Evolutionary conservation across 2,888 invertebrate genomes (phyloP), one percentile per base, ranked within the genome.

Genomic region (Drosophila hamatofila): DNA sequence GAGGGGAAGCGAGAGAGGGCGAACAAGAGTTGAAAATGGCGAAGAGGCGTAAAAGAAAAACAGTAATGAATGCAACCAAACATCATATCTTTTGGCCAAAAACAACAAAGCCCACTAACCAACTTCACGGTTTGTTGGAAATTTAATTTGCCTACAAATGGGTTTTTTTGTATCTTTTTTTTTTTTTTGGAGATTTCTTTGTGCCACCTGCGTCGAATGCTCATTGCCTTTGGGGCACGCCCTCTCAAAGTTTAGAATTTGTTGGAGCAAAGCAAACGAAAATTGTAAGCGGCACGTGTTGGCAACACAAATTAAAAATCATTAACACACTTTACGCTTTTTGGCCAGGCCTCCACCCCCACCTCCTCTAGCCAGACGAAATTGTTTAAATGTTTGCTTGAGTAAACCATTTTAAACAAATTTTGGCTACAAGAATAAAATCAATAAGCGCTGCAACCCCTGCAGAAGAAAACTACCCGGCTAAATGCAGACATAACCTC

Each of bases 71-170:
- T 42, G 48, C 41, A 56, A n/a, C 56, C 33, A 2, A 23, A 56
- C 16, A 2, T 30, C 56, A 67, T 73, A 55, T 72, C 41, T 62
- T 41, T 54, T 27, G 41, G 46, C 41, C 35, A 71, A 72, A 72
- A 42, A 61, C 55, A 78, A 70, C 52, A 63, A 59, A 75, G 60
- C 79, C 80, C 74, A 85, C 72, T 87, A 84, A 75, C 82, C 76
- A 79, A 86, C 90, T 88, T 89, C 89, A 89, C 81, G 91, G 63
- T 84, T 77, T 83, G 89, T 79, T 89, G 76, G 78, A 75, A 83
- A 72, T 80, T 86, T 90, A 90, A 90, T 87, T 82, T 83, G 79
- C 75, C 74, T 86, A 87, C 85, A 90, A 90, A 90, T 90, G 79
- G 72, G n/a, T 18, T 49, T 30, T 46, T 64, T 64, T 51, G 25